Percentiles rank a stretch among this genome's conserved stretches.
Evolutionary conservation across 2,888 invertebrate genomes (phyloP).

Genomic region (Dryomyza anilis): DNA sequence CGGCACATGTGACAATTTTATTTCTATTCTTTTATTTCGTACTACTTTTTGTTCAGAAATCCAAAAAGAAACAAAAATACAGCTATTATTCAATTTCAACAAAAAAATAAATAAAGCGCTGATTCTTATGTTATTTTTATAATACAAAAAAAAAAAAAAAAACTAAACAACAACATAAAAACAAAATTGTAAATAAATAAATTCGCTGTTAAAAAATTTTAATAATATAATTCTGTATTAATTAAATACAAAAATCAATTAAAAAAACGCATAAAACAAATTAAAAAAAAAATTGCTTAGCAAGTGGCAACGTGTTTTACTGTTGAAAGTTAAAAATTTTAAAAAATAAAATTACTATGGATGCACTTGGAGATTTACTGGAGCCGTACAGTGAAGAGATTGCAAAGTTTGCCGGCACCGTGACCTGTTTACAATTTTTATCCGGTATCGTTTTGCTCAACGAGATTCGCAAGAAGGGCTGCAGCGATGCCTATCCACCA

Average conservation of each 20-base stretch:
- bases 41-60: neutral
- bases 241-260: neutral
- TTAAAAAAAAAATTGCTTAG: neutral
- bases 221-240: no score
- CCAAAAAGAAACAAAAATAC: neutral
- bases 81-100: neutral
- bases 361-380: constrained; percentile 50
- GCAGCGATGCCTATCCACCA: constrained; percentile 69
- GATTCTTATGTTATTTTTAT: neutral
- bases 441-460: constrained; percentile 77
- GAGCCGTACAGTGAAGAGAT: constrained; percentile 52
- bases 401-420: constrained; percentile 71
- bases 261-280: neutral
- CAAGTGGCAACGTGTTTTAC: neutral
- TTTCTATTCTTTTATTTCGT: constrained; percentile 8
- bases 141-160: neutral
- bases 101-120: neutral
- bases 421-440: constrained; percentile 83
- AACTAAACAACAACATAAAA: neutral
- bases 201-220: neutral
- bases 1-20: neutral
- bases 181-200: neutral
- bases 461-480: constrained; percentile 73
- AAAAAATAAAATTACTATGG: constrained; percentile 47
- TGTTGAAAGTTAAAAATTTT: neutral